Conservation (phyloP, 2,113 vertebrate species). For the Microtus ochrogaster region DNA sequence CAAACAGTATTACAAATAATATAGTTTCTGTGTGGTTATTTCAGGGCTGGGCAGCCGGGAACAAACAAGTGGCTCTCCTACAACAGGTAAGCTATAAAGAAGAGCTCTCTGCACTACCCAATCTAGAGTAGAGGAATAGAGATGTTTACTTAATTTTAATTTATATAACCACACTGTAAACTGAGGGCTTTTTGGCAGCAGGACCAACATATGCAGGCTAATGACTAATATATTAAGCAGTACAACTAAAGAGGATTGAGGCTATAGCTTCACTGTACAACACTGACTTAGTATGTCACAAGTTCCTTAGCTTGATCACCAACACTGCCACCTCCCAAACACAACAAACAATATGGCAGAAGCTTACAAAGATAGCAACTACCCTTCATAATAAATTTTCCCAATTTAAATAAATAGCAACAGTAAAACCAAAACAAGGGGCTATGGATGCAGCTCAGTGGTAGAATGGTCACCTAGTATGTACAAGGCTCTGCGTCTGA, state of each 20-base stretch:
- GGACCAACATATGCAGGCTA: background rate
- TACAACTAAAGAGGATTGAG: background rate
- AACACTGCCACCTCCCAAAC: background rate
- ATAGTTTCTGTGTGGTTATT: too few species aligned
- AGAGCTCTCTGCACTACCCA: background rate
- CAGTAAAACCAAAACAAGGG: background rate
- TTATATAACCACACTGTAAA: background rate
- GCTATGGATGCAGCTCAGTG: too few species aligned
- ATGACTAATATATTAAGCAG: background rate
- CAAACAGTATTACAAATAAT: too few species aligned
- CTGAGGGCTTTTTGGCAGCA: too few species aligned
- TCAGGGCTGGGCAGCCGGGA: too few species aligned
- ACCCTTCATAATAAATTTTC: background rate
- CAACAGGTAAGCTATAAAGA: too few species aligned
- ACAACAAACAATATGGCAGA: background rate
- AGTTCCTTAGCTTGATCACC: background rate
- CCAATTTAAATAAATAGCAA: background rate
- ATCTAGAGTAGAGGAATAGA: background rate
- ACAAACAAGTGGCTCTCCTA: too few species aligned
- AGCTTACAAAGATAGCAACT: background rate
- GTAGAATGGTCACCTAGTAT: background rate
- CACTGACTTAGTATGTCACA: background rate
- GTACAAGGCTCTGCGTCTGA: background rate
- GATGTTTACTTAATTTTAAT: constrained; percentile 14
- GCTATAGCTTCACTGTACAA: background rate